A percentile compares a stretch with the other conserved stretches of the same genome.
phyloP scores from a whole-genome alignment of 1,140 invertebrate genomes.

The Anastatus disparis region DNA sequence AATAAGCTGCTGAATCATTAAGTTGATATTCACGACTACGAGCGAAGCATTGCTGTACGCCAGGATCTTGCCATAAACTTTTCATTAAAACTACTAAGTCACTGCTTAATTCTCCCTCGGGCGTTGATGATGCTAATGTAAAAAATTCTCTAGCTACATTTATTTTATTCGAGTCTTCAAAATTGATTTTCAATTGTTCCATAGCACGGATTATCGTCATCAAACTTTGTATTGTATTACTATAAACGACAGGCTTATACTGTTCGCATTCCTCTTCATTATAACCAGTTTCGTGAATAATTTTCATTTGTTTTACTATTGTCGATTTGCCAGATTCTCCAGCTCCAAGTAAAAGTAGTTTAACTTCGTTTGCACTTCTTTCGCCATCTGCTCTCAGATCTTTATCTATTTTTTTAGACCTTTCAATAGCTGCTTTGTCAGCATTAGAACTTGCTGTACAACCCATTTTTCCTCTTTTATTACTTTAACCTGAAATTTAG shows the following conservation, averaged over 20 bases:
- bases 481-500: not conserved
- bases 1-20: slow-evolving; percentile 95
- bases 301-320: slow-evolving; percentile 95
- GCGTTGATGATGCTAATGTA: slow-evolving; percentile 83
- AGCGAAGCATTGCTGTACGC: slow-evolving; percentile 85
- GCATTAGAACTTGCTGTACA: slow-evolving; percentile 82
- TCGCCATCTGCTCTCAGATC: slow-evolving; percentile 85
- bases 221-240: slow-evolving; percentile 92
- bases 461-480: slow-evolving; percentile 71
- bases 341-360: slow-evolving; percentile 85
- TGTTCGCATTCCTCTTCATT: slow-evolving; percentile 92
- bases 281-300: slow-evolving; percentile 95
- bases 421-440: slow-evolving; percentile 84
- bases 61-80: slow-evolving; percentile 88
- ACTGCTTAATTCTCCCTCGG: slow-evolving; percentile 84
- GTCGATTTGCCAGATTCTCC: slow-evolving; percentile 87
- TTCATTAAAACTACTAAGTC: slow-evolving; percentile 91
- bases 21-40: slow-evolving; percentile 92
- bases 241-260: slow-evolving; percentile 93
- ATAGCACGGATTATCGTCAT: slow-evolving; percentile 92
- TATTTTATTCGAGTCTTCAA: slow-evolving; percentile 82
- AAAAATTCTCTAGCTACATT: slow-evolving; percentile 91
- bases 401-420: slow-evolving; percentile 91
- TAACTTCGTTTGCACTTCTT: slow-evolving; percentile 86
- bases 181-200: slow-evolving; percentile 91